Evolutionary conservation across 2,797 vertebrate genomes (phyloP), one percentile per base, ranked within the genome.

Genomic region (Thaleichthys pacificus): DNA sequence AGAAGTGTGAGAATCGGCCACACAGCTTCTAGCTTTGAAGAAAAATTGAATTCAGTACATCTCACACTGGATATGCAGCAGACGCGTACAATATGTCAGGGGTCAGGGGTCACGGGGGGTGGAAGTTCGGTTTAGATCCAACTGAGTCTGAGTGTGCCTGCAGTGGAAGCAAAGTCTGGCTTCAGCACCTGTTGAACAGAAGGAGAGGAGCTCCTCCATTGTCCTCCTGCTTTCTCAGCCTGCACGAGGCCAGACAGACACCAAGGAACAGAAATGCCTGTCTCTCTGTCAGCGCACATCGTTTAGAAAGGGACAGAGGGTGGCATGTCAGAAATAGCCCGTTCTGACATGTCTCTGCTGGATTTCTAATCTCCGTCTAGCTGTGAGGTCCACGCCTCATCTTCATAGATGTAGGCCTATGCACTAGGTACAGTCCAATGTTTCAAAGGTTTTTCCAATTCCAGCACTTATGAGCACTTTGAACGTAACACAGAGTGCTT

Each of bases 141-240:
- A 24, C 1, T 9, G 22, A 66, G 54, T 21, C 5, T 56, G 19
- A 17, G 14, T n/a, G 3, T 56, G 54, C 17, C 17, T 5, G 17
- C 3, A 21, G 17, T 56, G 54, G 17, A 17, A 17, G 56, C 51
- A 68, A 68, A 8, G 35, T 49, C 21, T 21, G 17, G 32, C 64
- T 61, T 5, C 7, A 28, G 56, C 72, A 68, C 65, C 66, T 68
- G 72, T 24, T 61, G 26, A 22, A 19, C 49, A 26, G 47, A 17
- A 49, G 49, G 47, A 54, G 42, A 19, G 61, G 32, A 69, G 38
- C 4, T 73, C 56, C 7, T 38, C 21, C 57, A 35, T 15, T 22
- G 19, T 21, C n/a, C 11, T 19, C 14, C 21, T 35, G 26, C n/a
- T 69, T 69, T 5, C 32, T 35, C 26, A 69, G 54, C 22, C 28